phyloP scores from a whole-genome alignment of 2,888 invertebrate species.

The Limnephilus rhombicus region DNA sequence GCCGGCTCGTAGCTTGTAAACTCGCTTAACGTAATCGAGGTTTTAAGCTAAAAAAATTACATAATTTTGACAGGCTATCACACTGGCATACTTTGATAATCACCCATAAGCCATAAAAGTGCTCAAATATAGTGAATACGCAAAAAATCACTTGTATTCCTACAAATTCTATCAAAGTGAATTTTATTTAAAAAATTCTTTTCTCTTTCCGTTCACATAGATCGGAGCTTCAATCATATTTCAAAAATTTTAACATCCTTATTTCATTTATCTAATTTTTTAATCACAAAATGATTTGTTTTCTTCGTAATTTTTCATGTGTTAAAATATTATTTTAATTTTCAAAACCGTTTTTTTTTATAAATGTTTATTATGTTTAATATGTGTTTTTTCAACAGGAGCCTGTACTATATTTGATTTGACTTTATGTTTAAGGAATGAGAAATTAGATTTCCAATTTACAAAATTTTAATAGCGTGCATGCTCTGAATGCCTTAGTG shows the following conservation, averaged over 20 bases:
- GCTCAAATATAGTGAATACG: background rate
- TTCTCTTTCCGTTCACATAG: background rate
- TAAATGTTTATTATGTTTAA: constrained; percentile 8
- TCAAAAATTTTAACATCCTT: background rate
- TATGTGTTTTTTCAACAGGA: constrained; percentile 38
- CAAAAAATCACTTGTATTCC: background rate
- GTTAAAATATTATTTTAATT: background rate
- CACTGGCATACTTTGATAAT: background rate
- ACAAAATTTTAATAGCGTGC: constrained; percentile 46
- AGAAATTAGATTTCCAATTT: constrained; percentile 42
- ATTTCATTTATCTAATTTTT: background rate
- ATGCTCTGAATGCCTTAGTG: constrained; percentile 55
- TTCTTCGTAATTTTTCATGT: background rate
- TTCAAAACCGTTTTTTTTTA: background rate
- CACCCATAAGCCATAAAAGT: background rate
- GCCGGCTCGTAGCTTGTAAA: too few relatives aligned
- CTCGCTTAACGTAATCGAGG: too few relatives aligned
- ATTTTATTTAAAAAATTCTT: background rate
- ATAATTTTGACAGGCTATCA: background rate
- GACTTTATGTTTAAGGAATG: constrained; percentile 49
- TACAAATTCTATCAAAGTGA: background rate
- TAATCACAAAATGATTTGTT: background rate
- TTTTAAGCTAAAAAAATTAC: background rate
- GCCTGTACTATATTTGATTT: constrained; percentile 50
- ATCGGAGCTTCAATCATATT: constrained; percentile 21